Evolutionary conservation across 2,113 vertebrate genomes (phyloP).

Genomic region (Siniperca chuatsi): DNA sequence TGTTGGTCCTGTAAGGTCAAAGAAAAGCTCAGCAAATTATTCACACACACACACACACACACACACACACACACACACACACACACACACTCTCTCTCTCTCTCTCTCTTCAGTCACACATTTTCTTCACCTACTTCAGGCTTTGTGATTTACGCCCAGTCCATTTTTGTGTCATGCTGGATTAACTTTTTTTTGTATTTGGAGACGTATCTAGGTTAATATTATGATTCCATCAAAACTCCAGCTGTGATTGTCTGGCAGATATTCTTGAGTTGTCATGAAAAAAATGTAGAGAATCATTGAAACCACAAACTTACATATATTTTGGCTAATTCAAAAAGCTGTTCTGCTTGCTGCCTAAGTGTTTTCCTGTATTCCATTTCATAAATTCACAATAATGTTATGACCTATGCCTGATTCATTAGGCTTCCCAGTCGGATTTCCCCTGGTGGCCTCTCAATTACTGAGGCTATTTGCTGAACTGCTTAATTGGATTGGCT

Average conservation of each 20-base stretch:
- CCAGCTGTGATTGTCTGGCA: not conserved
- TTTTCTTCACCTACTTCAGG: not conserved
- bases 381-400: not conserved
- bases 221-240: constrained; percentile 42
- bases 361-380: not conserved
- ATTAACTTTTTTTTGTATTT: constrained; percentile 32
- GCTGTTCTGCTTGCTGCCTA: not conserved
- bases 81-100: too few species aligned
- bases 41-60: not conserved
- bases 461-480: constrained; percentile 4
- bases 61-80: not conserved
- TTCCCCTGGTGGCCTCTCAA: constrained; percentile 29
- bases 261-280: not conserved
- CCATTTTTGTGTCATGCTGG: constrained; percentile 11
- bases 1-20: constrained; percentile 84
- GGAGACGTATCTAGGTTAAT: constrained; percentile 37
- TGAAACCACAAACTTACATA: not conserved
- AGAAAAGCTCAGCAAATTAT: constrained; percentile 45
- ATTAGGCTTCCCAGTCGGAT: constrained; percentile 4
- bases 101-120: not conserved
- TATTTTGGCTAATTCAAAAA: not conserved
- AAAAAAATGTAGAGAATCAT: not conserved
- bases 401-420: not conserved
- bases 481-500: constrained; percentile 26
- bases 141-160: constrained; percentile 1